Evolutionary conservation across 2,888 invertebrate species (phyloP), one percentile per base, ranked within the genome.

Genomic region (Nematopogon swammerdamellus): DNA sequence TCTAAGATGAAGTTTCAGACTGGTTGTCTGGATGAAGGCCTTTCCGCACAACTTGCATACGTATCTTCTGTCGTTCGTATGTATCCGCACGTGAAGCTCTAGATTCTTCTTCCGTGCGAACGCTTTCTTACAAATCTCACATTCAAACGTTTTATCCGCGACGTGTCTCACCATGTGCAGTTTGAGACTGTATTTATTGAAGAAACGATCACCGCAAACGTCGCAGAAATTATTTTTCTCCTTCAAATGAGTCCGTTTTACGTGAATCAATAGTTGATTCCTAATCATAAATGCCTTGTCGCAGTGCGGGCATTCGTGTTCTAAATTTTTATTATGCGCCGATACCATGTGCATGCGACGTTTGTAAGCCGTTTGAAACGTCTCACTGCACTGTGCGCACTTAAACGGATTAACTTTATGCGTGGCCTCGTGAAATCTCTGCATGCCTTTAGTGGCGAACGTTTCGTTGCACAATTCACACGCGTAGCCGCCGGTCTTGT

Each of bases 91-190:
- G 57, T 84, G 84, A 2, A 80, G 71, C 1, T 81, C 80, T 36
- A 84, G 56, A 0, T 82, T 80, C 50, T 79, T 81, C 55, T 80
- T 79, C 53, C 84, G 80, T 44, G 82, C 82, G 56, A 85, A 85
- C 1, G 75, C 63, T 56, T 84, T 85, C 30, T 80, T 80, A 52
- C 85, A 85, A 51, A 74, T 67, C 4, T 79, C 72, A 54, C 85
- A 85, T 42, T 79, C 70, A 46, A 72, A 83, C 2, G 84, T 84
- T 48, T 83, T 69, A 1, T 80, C 65, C 2, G 82, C 81, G 1
- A 77, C 79, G 51, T 85, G 85, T 0, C 70, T 76, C 1, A 84
- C 75, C 64, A 79, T 77, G 49, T 85, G 85, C 0, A 79, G 68
- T 29, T 70, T 74, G 48, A 85, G 56, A 17, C 81, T 61, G 36